Base-by-base conservation (phyloP, 1,140 invertebrate species). In the Anthonomus grandis region DNA sequence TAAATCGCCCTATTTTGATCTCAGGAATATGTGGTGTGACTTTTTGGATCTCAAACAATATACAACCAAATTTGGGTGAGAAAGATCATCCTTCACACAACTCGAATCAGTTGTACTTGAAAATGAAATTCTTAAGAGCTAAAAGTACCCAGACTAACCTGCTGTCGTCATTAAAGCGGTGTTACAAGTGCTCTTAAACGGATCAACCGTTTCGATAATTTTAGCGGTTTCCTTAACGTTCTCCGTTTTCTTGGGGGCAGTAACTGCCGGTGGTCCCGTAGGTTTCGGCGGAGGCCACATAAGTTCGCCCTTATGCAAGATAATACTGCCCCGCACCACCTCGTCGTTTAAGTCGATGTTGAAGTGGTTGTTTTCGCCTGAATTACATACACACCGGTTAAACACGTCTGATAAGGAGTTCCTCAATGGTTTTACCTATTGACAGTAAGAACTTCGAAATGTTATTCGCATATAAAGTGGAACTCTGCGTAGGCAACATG, bases 401-500 rank as follows among this genome's bases (percentile, higher is more conserved):
- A 34, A 3, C 13, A 12, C 1, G 10, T 12, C 10, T 2, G 31
- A 34, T 34, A 34, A 2, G 3, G 31, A 3, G 13, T n/a, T 39
- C 3, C n/a, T 45, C 4, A 27, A 15, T n/a, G 1, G 41, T 19
- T 55, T 64, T 70, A 78, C 83, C 89, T 49, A 94, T 85, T 24
- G 90, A 91, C 1, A 93, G 73, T 0, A 94, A 74, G 64, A 94
- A 86, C 68, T 93, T 94, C 9, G 89, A 89, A 58, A 95, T 90
- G 70, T 95, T 95, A 73, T 95, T 95, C 9, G 86, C 88, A 73
- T 93, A 95, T 1, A 95, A 76, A 0, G 89, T 91, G 31, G 87
- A 91, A 38, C 88, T 86, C 71, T 94, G 91, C 1, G 91, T 90
- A 0, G 92, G 89, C 61, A 95, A 79, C 22, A 90, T 81, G 64